phyloP scores from a whole-genome alignment of 1,140 invertebrate genomes.

The Musca vetustissima region DNA sequence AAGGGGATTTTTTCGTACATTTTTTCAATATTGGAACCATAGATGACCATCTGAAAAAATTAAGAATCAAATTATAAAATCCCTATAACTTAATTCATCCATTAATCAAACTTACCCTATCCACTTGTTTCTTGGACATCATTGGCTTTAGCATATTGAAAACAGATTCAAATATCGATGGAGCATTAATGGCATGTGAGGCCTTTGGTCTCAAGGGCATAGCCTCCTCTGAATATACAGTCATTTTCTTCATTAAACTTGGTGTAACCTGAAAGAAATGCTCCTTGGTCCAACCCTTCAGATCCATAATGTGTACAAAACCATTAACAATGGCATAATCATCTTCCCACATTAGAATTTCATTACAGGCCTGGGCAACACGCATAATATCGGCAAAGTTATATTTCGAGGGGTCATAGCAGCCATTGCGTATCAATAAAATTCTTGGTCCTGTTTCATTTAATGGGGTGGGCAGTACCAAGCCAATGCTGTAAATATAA shows the following conservation, averaged over 20 bases:
- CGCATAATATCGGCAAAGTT: constrained; percentile 37
- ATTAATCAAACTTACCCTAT: constrained; percentile 40
- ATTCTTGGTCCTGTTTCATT: too few species aligned
- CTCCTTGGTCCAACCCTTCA: constrained; percentile 50
- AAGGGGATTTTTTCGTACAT: constrained; percentile 57
- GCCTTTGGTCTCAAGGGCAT: constrained; percentile 58
- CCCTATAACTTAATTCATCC: not conserved
- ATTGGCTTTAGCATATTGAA: constrained; percentile 59
- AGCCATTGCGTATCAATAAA: constrained; percentile 49
- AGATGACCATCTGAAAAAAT: constrained; percentile 59
- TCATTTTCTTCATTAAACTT: constrained; percentile 56
- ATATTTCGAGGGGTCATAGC: constrained; percentile 38
- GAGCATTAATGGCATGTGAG: constrained; percentile 60
- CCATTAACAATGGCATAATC: too few species aligned
- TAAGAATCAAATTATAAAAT: not conserved
- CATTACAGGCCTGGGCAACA: constrained; percentile 37
- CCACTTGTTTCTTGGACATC: constrained; percentile 58
- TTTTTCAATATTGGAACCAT: constrained; percentile 58
- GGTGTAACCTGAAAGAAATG: constrained; percentile 59
- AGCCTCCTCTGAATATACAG: constrained; percentile 58
- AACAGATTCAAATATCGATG: constrained; percentile 57
- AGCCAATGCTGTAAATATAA: too few species aligned
- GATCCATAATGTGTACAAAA: constrained; percentile 57
- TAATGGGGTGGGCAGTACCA: too few species aligned
- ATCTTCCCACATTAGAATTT: too few species aligned